Conservation (phyloP, 2,888 invertebrate genomes). For the Lasioglossum morio region DNA sequence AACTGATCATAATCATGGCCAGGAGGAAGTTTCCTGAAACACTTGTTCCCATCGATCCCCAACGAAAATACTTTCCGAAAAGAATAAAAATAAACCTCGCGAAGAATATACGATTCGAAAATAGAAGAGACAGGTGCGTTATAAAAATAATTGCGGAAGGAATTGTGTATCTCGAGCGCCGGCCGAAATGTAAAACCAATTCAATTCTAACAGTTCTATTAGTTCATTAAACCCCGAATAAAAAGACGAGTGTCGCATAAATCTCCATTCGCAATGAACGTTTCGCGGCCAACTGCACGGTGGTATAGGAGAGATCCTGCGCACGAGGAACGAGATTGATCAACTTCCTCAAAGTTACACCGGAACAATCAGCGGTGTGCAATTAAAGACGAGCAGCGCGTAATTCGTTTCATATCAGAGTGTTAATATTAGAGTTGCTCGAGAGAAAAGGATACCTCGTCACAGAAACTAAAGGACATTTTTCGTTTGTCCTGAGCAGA, state of each 20-base stretch:
- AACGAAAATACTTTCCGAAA: not conserved
- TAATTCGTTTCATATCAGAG: slow-evolving; percentile 2
- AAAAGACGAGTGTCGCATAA: slow-evolving; percentile 2
- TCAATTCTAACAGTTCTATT: not conserved
- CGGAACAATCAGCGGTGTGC: slow-evolving; percentile 7
- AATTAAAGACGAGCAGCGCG: slow-evolving; percentile 17
- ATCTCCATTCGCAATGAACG: not conserved
- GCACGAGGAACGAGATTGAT: not conserved
- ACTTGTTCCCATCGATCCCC: no score
- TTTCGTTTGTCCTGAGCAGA: slow-evolving; percentile 28
- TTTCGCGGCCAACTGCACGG: not conserved
- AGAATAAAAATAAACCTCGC: not conserved
- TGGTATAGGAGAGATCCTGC: not conserved
- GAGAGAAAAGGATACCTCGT: not conserved
- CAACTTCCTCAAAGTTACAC: slow-evolving; percentile 15
- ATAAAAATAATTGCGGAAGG: slow-evolving; percentile 15
- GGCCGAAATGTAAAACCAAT: not conserved
- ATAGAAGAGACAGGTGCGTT: no score
- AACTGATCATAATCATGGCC: not conserved
- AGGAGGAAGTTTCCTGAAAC: not conserved
- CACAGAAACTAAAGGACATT: slow-evolving; percentile 23
- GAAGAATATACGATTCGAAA: not conserved
- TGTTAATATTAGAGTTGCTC: not conserved
- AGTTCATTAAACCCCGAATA: slow-evolving; percentile 19
- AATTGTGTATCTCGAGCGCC: not conserved